Conservation (phyloP, 2,113 vertebrate species). For the Charina bottae region DNA sequence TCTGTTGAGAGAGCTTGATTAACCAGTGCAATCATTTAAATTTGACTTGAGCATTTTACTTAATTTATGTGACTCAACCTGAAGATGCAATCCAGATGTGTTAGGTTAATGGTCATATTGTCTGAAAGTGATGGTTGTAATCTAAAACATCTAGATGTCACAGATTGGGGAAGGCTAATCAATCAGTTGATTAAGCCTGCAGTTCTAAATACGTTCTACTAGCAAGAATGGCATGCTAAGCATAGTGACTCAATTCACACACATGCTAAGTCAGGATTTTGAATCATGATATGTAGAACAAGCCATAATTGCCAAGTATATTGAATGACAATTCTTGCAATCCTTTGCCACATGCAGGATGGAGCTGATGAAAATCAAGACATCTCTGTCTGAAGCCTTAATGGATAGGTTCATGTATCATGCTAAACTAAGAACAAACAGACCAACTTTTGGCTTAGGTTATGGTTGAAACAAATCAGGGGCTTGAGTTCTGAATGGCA, state of each 20-base stretch:
- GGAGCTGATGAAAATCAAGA: background rate
- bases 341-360: background rate
- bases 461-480: background rate
- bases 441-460: background rate
- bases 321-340: background rate
- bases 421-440: background rate
- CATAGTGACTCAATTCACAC: background rate
- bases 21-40: background rate
- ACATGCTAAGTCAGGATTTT: background rate
- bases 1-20: background rate
- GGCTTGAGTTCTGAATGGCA: background rate
- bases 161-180: background rate
- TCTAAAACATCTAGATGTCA: background rate
- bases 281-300: background rate
- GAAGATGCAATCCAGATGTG: background rate
- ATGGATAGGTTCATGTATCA: background rate
- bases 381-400: background rate
- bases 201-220: background rate
- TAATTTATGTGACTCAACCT: background rate
- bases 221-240: background rate
- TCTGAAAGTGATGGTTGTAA: background rate
- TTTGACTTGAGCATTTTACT: background rate
- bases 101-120: background rate
- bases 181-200: background rate
- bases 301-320: background rate